Evolutionary conservation across 1,140 invertebrate genomes (phyloP).

Genomic region (Pararge aegeria): DNA sequence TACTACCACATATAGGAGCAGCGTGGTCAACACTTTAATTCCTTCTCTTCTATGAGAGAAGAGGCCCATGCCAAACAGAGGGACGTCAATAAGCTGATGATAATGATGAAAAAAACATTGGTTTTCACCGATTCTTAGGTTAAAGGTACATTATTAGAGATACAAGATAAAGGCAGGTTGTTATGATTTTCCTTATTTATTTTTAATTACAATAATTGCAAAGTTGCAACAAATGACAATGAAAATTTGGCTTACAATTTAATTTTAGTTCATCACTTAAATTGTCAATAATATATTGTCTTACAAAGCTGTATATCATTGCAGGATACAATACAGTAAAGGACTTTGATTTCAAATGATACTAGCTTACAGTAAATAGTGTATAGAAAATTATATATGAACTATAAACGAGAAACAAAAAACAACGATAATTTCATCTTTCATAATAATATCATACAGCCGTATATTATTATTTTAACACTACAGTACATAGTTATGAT

Average conservation of each 20-base stretch:
- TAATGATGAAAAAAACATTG: too few species aligned
- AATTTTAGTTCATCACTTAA: slow-evolving; percentile 21
- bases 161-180: neutral
- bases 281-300: slow-evolving; percentile 32
- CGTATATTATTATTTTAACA: slow-evolving; percentile 13
- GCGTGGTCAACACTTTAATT: too few species aligned
- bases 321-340: slow-evolving; percentile 22
- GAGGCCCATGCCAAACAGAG: too few species aligned
- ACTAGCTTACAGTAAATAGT: slow-evolving; percentile 33
- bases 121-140: too few species aligned
- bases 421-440: slow-evolving; percentile 33
- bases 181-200: slow-evolving; percentile 30
- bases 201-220: slow-evolving; percentile 32
- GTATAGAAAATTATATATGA: slow-evolving; percentile 34
- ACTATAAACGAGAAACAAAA: slow-evolving; percentile 31
- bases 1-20: too few species aligned
- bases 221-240: slow-evolving; percentile 32
- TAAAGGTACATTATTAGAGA: neutral
- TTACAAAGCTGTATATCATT: slow-evolving; percentile 33
- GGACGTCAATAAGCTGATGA: too few species aligned
- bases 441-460: slow-evolving; percentile 34
- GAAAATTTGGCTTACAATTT: slow-evolving; percentile 20
- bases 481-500: slow-evolving; percentile 34
- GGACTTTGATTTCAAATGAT: slow-evolving; percentile 25
- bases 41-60: too few species aligned